Evolutionary conservation across 2,888 invertebrate species (phyloP), one percentile per base, ranked within the genome.

Genomic region (Venusia cambrica): DNA sequence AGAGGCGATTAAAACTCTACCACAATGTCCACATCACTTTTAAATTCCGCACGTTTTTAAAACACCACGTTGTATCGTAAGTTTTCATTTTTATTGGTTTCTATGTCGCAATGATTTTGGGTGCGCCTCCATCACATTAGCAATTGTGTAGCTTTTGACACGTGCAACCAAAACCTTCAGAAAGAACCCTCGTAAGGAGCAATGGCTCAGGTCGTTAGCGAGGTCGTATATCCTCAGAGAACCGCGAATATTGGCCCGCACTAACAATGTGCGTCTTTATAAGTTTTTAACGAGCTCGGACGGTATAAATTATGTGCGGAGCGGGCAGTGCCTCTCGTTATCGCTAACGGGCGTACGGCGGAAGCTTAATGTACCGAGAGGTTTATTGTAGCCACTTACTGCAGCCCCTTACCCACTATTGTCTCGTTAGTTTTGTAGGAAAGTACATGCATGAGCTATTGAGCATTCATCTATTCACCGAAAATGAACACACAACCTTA

Each of bases 191-290:
- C 70, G n/a, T n/a, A n/a, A n/a, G 65, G 70, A 58, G 68, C 67
- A 68, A 65, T 65, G 68, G 63, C 54, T 54, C 57, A 55, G 70
- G 74, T 81, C 78, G 81, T 83, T 83, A 81, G 69, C 59, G 62
- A 63, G 78, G 64, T 70, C 74, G 72, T 81, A 79, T 75, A 78
- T 78, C 72, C 70, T 65, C 65, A 68, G 73, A 70, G 69, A 73
- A 57, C 76, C 73, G 73, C 77, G 84, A 84, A 84, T 84, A 85
- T 85, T 87, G 85, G 81, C 80, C n/a, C 74, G 66, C 73, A 69
- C 83, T 84, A 87, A 87, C 85, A 87, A 85, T 84, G 85, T 84
- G 83, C 84, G 83, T 87, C 85, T 87, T 87, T 87, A 84, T 85
- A 87, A 87, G 84, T 87, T 87, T 87, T 85, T 87, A 87, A 87